Conservation (phyloP, 92 coral and sea anemone species). For the Phenganax stokvisi region DNA sequence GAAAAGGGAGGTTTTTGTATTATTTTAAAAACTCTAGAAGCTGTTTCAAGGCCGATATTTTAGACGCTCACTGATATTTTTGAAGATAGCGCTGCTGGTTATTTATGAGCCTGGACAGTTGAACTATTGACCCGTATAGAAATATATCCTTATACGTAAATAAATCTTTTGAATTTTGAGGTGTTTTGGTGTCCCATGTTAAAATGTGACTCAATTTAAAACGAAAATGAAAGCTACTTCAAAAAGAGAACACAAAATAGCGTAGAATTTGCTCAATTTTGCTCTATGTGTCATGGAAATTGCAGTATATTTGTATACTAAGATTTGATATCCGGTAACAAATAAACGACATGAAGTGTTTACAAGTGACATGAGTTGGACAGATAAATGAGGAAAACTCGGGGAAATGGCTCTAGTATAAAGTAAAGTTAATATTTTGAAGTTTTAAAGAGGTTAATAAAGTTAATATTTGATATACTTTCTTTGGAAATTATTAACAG, state of each 20-base stretch:
- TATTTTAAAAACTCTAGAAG: background rate
- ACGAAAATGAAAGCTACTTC: conserved; percentile 2
- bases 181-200: background rate
- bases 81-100: too few relatives aligned
- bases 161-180: background rate
- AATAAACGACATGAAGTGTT: background rate
- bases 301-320: background rate
- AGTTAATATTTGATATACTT: background rate
- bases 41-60: background rate
- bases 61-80: too few relatives aligned
- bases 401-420: background rate
- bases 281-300: background rate
- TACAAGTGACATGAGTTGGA: background rate
- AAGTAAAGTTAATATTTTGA: background rate
- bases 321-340: background rate
- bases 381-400: background rate
- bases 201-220: background rate
- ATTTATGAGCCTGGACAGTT: too few relatives aligned
- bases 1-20: background rate
- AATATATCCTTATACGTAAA: background rate
- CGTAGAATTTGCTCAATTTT: background rate
- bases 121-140: background rate
- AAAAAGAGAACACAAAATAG: background rate
- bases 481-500: background rate
- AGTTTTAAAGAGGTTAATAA: background rate